phyloP scores from a whole-genome alignment of 2,113 vertebrate species.

The Dissostichus mawsoni region DNA sequence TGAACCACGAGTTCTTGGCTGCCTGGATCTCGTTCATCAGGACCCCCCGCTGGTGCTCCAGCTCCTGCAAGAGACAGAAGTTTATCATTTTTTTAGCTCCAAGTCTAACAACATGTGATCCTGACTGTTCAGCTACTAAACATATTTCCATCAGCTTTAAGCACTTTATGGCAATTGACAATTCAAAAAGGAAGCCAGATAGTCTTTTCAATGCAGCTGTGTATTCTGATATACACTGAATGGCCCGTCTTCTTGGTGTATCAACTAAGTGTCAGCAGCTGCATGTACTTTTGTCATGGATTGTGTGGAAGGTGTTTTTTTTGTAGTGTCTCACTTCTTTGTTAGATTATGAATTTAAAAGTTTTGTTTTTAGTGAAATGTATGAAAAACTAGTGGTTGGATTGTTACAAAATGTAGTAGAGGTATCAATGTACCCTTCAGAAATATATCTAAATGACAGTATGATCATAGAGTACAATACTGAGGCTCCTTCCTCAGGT shows the following conservation, averaged over 20 bases:
- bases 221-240: background rate
- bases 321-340: no score
- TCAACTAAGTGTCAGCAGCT: no score
- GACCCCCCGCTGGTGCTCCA: slow-evolving; percentile 97
- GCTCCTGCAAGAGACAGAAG: slow-evolving; percentile 84
- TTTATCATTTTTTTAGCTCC: background rate
- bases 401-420: no score
- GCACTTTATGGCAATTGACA: background rate
- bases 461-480: no score
- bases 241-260: background rate
- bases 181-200: background rate
- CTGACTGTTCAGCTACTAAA: background rate
- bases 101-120: background rate
- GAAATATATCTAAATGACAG: no score
- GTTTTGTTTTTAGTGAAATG: no score
- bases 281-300: no score
- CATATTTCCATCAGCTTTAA: background rate
- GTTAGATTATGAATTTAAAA: no score
- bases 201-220: background rate
- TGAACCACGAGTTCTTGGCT: slow-evolving; percentile 99
- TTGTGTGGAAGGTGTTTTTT: no score
- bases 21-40: slow-evolving; percentile 98
- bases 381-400: no score
- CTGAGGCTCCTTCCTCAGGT: no score
- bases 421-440: no score